These are phyloP conservation scores for Alces alces DNA, from an alignment of 2,113 vertebrate genomes.

Conservation along the genomic window DNA sequence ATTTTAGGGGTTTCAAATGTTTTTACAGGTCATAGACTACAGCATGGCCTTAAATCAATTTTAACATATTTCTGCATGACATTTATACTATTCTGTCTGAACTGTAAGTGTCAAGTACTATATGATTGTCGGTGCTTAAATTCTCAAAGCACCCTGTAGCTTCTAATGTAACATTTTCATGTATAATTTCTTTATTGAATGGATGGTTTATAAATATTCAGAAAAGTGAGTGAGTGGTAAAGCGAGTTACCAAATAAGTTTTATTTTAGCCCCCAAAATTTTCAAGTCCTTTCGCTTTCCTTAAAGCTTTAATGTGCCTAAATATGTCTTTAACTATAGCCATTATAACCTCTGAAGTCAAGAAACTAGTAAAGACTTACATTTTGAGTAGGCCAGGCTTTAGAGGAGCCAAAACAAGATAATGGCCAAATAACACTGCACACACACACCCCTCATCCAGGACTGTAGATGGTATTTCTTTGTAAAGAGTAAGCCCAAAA, in stretches of 20 bases:
- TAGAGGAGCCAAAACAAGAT: neutral
- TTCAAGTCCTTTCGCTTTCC: slow-evolving; percentile 23
- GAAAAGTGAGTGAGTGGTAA: neutral
- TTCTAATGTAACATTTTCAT: neutral
- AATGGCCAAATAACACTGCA: neutral
- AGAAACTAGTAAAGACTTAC: slow-evolving; percentile 11
- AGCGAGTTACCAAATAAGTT: neutral
- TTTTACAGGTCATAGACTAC: neutral
- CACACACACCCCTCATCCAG: neutral
- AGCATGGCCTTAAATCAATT: slow-evolving; percentile 15
- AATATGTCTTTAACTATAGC: neutral
- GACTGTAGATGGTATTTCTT: neutral
- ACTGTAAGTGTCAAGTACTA: neutral
- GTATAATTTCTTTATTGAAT: slow-evolving; percentile 4
- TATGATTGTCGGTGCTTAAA: neutral
- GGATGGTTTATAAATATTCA: neutral
- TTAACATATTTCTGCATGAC: neutral
- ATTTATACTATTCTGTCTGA: neutral
- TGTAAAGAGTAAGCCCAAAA: neutral
- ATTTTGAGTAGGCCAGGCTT: neutral
- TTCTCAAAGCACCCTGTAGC: neutral
- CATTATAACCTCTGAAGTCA: neutral
- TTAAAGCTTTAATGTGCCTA: slow-evolving; percentile 11
- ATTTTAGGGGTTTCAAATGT: neutral
- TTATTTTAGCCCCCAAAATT: neutral